These are phyloP conservation scores for Drosophila nigritarsus DNA, from an alignment of 2,888 invertebrate genomes.

Conservation along the genomic window DNA sequence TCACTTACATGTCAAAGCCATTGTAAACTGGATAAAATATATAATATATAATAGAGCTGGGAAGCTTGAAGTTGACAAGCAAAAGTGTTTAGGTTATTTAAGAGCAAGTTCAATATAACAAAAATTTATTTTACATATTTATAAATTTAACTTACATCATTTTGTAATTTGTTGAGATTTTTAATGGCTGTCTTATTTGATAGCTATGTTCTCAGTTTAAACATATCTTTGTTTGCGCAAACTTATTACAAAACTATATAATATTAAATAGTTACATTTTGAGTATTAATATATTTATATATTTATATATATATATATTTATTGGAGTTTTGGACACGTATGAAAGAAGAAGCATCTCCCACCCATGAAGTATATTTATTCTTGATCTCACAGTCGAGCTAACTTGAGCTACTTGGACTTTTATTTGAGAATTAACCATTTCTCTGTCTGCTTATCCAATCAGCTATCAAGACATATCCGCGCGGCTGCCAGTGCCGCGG, in stretches of 20 bases:
- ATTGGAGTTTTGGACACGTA: not conserved
- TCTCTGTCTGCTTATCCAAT: not conserved
- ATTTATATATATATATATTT: too few relatives aligned
- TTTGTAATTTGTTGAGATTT: too few relatives aligned
- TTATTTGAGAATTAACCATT: not conserved
- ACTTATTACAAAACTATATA: too few relatives aligned
- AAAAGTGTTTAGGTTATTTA: not conserved
- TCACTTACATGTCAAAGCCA: conserved; percentile 1
- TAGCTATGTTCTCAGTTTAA: too few relatives aligned
- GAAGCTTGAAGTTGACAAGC: not conserved
- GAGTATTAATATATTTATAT: too few relatives aligned
- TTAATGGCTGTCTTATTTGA: too few relatives aligned
- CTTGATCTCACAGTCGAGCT: not conserved
- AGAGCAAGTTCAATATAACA: not conserved
- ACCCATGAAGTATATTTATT: not conserved
- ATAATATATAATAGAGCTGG: too few relatives aligned
- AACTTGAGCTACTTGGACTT: not conserved
- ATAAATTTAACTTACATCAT: not conserved
- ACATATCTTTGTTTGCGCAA: too few relatives aligned
- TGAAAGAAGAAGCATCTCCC: not conserved
- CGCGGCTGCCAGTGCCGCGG: conserved; percentile 76
- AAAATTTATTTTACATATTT: not conserved
- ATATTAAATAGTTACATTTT: too few relatives aligned
- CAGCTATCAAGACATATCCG: conserved; percentile 84
- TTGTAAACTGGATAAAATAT: not conserved